Evolutionary conservation across 2,888 invertebrate species (phyloP), one percentile per base, ranked within the genome.

Genomic region (Bombylius discolor): DNA sequence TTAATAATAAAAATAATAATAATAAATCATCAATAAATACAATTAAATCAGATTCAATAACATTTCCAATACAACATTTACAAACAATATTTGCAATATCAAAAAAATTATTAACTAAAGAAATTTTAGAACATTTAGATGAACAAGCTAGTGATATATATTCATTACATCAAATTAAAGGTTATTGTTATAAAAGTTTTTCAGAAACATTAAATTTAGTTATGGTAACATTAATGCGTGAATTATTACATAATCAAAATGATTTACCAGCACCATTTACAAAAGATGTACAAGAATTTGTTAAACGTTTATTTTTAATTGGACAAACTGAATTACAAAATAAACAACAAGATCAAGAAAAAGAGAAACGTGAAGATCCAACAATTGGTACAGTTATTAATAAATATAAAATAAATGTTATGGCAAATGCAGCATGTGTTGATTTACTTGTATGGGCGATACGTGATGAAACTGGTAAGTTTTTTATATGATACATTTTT

Each of bases 381-480:
- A 83, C 85, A 3, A 66, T 69, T 44, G 65, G 69, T 0, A 50
- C 50, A 1, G 82, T 87, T 0, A 87, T 93, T 4, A 91, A 94
- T 73, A 89, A 89, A 70, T 93, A 92, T 70, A 92, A 93, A 77
- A 85, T 95, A 45, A 94, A 94, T 67, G 94, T 97, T 0, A 92
- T 93, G 85, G 93, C 95, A 0, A 96, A 96, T 75, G 94, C 97
- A 0, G 95, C 95, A 1, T 98, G 97, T 68, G 94, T 99, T 0
- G 97, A 99, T 73, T 78, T 99, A 8, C 79, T 99, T 3, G 96
- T 98, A 39, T 99, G 98, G 98, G 95, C 97, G 1, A 94, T 96
- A 62, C 88, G 89, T 1, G 97, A 97, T 72, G 97, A 97, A 78
- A 89, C 91, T 68, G 94, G 95, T 93, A 72, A 77, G 68, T 62